Evolutionary conservation across 2,888 invertebrate genomes (phyloP).

Genomic region (Sialis lutaria): DNA sequence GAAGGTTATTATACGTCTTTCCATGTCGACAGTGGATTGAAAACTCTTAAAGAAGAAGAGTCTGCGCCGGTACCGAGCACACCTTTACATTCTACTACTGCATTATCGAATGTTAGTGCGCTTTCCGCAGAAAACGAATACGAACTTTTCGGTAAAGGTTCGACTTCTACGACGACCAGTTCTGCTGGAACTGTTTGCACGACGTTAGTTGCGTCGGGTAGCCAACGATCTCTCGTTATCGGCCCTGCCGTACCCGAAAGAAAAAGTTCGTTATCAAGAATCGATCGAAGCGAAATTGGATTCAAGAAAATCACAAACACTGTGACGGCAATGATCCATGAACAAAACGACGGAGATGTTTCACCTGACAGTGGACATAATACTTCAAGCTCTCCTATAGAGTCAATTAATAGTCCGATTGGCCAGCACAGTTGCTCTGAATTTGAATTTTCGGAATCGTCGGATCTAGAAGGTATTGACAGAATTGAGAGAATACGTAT

Average conservation of each 20-base stretch:
- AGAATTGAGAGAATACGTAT: conserved; percentile 69
- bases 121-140: conserved; percentile 74
- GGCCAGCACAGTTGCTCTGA: conserved; percentile 55
- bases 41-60: conserved; percentile 63
- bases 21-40: conserved; percentile 88
- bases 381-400: conserved; percentile 63
- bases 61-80: conserved; percentile 42
- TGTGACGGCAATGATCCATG: conserved; percentile 39
- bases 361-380: conserved; percentile 69
- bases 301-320: conserved; percentile 23
- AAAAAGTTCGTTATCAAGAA: conserved; percentile 54
- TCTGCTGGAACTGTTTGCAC: conserved; percentile 83
- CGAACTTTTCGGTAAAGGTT: conserved; percentile 80
- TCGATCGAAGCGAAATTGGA: conserved; percentile 34
- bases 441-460: conserved; percentile 72
- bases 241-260: conserved; percentile 70
- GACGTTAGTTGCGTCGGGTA: conserved; percentile 52
- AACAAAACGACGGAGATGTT: conserved; percentile 43
- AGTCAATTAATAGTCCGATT: conserved; percentile 53
- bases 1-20: conserved; percentile 97
- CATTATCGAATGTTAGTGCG: conserved; percentile 51
- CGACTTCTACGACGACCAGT: conserved; percentile 79
- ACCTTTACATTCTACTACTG: conserved; percentile 52
- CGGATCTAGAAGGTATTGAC: conserved; percentile 75
- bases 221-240: conserved; percentile 39